Conservation (phyloP, 2,797 vertebrate species). For the Atherinosoma microstoma region DNA sequence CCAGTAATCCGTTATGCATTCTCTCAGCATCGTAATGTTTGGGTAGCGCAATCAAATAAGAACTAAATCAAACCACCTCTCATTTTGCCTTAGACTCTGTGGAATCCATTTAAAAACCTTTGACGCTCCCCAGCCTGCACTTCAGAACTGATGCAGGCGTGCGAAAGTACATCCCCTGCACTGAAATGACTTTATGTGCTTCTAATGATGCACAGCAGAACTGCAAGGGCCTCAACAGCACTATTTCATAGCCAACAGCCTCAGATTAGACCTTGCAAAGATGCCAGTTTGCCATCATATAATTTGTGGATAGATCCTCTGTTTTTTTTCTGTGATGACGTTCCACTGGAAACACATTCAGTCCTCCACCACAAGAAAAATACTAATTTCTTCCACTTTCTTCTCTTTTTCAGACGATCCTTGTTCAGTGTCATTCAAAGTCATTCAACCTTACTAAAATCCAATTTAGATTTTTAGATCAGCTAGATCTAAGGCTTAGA, state of each 20-base stretch:
- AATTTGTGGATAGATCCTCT: conserved; percentile 5
- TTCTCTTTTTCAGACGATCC: neutral
- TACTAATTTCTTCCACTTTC: conserved; percentile 10
- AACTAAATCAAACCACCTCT: conserved; percentile 46
- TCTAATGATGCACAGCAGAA: conserved; percentile 15
- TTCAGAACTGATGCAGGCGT: conserved; percentile 13
- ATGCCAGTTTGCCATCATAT: conserved; percentile 14
- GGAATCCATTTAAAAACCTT: conserved; percentile 34
- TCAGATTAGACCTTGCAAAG: conserved; percentile 16
- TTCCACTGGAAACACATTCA: conserved; percentile 18
- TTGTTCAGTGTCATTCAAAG: neutral
- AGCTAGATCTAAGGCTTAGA: neutral
- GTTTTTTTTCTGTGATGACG: neutral
- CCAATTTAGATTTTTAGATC: too few relatives aligned
- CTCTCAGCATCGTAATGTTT: conserved; percentile 17
- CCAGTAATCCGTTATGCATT: conserved; percentile 24
- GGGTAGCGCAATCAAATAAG: conserved; percentile 34
- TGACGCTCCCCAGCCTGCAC: conserved; percentile 13
- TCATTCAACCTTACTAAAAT: conserved; percentile 8
- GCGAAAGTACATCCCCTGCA: conserved; percentile 23
- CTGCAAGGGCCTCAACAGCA: conserved; percentile 23
- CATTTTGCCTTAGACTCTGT: conserved; percentile 25
- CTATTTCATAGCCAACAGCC: conserved; percentile 22
- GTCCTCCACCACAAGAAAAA: conserved; percentile 8
- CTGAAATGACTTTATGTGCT: conserved; percentile 26